Evolutionary conservation across 2,888 invertebrate genomes (phyloP).

Genomic region (Cerceris ruficornis): DNA sequence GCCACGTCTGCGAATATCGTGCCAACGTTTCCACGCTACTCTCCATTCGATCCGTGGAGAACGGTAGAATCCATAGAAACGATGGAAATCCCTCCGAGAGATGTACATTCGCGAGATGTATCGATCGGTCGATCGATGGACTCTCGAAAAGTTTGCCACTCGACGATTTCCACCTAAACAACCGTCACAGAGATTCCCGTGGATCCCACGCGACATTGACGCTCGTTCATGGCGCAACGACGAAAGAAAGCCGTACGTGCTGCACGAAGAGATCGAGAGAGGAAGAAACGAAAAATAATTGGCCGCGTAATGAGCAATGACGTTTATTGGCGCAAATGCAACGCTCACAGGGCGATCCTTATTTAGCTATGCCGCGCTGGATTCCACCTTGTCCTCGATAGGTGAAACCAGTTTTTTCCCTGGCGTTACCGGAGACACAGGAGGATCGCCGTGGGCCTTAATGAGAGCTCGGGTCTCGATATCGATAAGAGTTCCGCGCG

Average conservation of each 20-base stretch:
- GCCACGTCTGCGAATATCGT: slow-evolving; percentile 10
- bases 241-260: slow-evolving; percentile 14
- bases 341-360: slow-evolving; percentile 31
- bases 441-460: slow-evolving; percentile 17
- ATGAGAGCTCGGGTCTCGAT: slow-evolving; percentile 42
- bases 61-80: too few species aligned
- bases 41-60: too few species aligned
- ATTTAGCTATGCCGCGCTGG: slow-evolving; percentile 47
- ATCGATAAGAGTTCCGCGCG: slow-evolving; percentile 49
- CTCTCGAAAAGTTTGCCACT: slow-evolving; percentile 1
- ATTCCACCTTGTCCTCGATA: slow-evolving; percentile 37
- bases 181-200: not conserved
- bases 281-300: slow-evolving; percentile 42
- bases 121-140: slow-evolving; percentile 24
- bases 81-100: not conserved
- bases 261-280: not conserved
- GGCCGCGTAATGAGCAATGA: slow-evolving; percentile 42
- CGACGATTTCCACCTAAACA: slow-evolving; percentile 17
- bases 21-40: not conserved
- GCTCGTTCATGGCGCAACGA: slow-evolving; percentile 10
- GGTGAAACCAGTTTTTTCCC: slow-evolving; percentile 51
- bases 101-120: slow-evolving; percentile 5
- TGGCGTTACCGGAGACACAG: not conserved
- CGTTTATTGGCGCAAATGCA: slow-evolving; percentile 53
- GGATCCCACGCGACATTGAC: slow-evolving; percentile 55